phyloP scores from a whole-genome alignment of 92 coral and sea anemone genomes.

The Porites divaricata region DNA sequence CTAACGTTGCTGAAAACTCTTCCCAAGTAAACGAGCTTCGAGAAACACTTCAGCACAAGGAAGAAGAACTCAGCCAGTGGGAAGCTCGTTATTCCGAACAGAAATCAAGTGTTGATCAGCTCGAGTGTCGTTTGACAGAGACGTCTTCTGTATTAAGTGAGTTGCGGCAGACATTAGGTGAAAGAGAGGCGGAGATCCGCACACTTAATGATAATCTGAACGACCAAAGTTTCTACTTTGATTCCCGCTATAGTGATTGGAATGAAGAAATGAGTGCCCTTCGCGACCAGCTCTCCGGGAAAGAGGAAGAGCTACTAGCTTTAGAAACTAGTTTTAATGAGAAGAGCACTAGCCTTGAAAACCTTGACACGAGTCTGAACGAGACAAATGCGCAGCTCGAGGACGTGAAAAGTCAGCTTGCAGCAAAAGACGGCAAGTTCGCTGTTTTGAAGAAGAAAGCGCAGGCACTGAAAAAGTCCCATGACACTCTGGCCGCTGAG shows the following conservation, averaged over 20 bases:
- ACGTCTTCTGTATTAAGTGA: constrained; percentile 31
- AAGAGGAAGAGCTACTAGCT: constrained; percentile 46
- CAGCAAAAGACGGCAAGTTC: constrained; percentile 60
- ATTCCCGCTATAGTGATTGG: constrained; percentile 14
- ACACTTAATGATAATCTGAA: constrained; percentile 10
- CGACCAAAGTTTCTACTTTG: constrained; percentile 18
- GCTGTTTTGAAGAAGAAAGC: constrained; percentile 76
- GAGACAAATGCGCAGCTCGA: constrained; percentile 73
- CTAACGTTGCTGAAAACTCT: constrained; percentile 27
- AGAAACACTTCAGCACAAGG: constrained; percentile 43
- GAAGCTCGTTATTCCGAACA: constrained; percentile 50
- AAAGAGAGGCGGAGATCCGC: constrained; percentile 1
- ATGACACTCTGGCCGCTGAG: constrained; percentile 68
- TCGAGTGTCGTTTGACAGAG: constrained; percentile 62
- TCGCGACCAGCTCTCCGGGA: constrained; percentile 13
- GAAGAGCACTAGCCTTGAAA: constrained; percentile 49
- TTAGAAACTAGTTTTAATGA: constrained; percentile 72
- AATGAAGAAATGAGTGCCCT: constrained; percentile 10
- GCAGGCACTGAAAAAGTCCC: constrained; percentile 67
- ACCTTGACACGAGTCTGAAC: constrained; percentile 67
- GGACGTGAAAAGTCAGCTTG: constrained; percentile 59
- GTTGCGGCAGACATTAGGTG: constrained; percentile 12
- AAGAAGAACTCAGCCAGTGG: constrained; percentile 53
- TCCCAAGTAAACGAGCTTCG: constrained; percentile 26
- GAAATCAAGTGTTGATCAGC: constrained; percentile 34